Evolutionary conservation across 2,888 invertebrate genomes (phyloP), one percentile per base, ranked within the genome.

Genomic region (Epinotia bilunana): DNA sequence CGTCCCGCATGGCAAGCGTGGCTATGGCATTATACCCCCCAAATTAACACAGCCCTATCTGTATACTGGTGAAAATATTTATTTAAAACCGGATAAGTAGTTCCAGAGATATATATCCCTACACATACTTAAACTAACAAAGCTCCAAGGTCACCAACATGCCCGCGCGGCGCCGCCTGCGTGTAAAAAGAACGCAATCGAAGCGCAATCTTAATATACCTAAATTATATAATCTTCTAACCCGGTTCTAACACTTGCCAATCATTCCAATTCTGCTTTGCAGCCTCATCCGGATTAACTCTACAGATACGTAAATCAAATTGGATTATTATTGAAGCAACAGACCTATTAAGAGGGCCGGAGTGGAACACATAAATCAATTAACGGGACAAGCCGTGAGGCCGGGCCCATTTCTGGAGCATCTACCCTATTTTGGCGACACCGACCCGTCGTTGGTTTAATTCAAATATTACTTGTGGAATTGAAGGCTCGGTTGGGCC

Each of bases 401-500:
- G 85, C 86, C 86, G 83, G 84, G 87, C 90, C 90, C 88, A 90
- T 89, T 91, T 88, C 86, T 83, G 85, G 80, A 85, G 87, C 87
- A 86, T 83, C 83, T 82, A 87, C 84, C 87, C 88, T 84, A 88
- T 90, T 90, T 88, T 82, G 87, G 86, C 84, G 87, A 90, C 89
- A 90, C 83, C 83, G 84, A 83, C 84, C 88, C 85, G 88, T 88
- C 90, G 89, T 86, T 84, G 83, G 87, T 87, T 91, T 91, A 91
- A 92, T 91, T 92, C 91, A 88, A 90, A 92, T 92, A 92, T 92
- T 90, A 91, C 91, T 92, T 90, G 90, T 87, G 88, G 90, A 89
- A 91, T 89, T 90, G 88, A 89, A 89, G 88, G 84, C 82, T 83
- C 74, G 82, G 86, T 84, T 72, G 84, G 87, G 88, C 87, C 82